Evolutionary conservation across 2,113 vertebrate genomes (phyloP).

Genomic region (Tretioscincus oriximinensis): DNA sequence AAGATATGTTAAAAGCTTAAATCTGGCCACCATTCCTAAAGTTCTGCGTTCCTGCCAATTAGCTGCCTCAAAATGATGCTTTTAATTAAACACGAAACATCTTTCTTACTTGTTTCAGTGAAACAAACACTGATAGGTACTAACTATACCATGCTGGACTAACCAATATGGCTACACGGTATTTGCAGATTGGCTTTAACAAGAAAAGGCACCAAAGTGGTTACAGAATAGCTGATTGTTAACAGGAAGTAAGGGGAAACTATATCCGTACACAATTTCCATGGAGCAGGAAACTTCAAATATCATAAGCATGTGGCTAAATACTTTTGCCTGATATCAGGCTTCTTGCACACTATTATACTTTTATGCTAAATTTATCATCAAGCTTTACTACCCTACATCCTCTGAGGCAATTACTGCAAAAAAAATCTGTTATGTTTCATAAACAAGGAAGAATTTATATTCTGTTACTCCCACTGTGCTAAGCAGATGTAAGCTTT

Average conservation of each 20-base stretch:
- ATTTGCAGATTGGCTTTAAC: not conserved
- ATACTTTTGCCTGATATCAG: not conserved
- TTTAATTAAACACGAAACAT: constrained; percentile 53
- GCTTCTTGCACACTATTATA: too few species aligned
- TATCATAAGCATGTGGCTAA: not conserved
- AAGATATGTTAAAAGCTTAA: constrained; percentile 38
- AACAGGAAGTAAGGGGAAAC: not conserved
- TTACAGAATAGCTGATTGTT: too few species aligned
- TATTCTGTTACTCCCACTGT: not conserved
- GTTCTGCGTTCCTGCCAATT: constrained; percentile 33
- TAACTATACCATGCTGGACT: not conserved
- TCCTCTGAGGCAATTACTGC: too few species aligned
- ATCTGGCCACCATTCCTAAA: constrained; percentile 39
- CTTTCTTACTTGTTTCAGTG: constrained; percentile 32
- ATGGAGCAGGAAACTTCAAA: not conserved
- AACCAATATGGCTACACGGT: not conserved
- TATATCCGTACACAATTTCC: not conserved
- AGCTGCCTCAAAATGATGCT: constrained; percentile 43
- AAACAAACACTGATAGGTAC: constrained; percentile 23
- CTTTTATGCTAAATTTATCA: too few species aligned
- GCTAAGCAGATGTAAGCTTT: too few species aligned
- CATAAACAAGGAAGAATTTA: not conserved
- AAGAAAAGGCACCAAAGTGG: not conserved
- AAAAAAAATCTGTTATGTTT: not conserved
- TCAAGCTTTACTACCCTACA: too few species aligned